phyloP scores from a whole-genome alignment of 2,888 invertebrate species.

The Sesamia inferens region DNA sequence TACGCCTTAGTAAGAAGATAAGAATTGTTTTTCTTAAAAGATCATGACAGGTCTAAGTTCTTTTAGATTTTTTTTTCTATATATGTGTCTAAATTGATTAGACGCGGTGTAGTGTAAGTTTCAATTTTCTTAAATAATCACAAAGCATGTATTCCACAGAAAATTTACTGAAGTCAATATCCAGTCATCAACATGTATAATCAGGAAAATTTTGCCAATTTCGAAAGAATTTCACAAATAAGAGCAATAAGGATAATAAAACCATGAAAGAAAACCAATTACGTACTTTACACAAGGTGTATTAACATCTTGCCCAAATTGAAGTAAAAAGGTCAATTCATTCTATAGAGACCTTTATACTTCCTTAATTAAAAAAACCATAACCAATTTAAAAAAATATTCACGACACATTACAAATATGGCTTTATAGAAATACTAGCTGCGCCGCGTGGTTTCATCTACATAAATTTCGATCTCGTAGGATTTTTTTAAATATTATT shows the following conservation, averaged over 20 bases:
- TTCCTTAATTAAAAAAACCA: background rate
- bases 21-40: slow-evolving; percentile 21
- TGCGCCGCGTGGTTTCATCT: no score
- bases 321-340: background rate
- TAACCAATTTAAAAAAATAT: background rate
- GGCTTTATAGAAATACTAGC: background rate
- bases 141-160: background rate
- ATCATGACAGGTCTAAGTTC: slow-evolving; percentile 25
- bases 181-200: background rate
- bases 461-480: no score
- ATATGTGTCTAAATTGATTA: slow-evolving; percentile 26
- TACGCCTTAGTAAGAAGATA: slow-evolving; percentile 11
- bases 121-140: slow-evolving; percentile 15
- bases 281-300: no score
- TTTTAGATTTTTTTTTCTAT: slow-evolving; percentile 15
- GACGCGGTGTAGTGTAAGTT: slow-evolving; percentile 6
- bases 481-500: no score
- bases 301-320: background rate
- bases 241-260: background rate
- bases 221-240: background rate
- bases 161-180: background rate
- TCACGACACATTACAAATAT: background rate
- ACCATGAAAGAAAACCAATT: background rate
- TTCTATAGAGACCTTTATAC: background rate
- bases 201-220: background rate